Base-by-base conservation (phyloP, 2,797 vertebrate species). In the Moxostoma hubbsi region DNA sequence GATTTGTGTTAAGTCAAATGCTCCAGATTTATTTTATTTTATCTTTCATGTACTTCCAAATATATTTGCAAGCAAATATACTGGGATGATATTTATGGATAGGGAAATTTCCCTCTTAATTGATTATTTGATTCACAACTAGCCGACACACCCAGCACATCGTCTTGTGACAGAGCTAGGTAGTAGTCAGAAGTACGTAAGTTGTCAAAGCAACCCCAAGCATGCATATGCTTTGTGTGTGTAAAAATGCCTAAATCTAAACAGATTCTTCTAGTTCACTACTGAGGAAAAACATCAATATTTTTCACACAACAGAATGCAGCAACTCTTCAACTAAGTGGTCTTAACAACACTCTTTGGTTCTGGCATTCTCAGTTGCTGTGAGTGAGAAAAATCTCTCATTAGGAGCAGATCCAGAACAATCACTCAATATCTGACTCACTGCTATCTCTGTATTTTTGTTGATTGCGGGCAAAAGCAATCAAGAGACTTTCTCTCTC, bases 401-500 rank as follows among this genome's bases (percentile, higher is more conserved):
- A 79, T 79, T 81, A 84, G 73, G 47, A 66, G 76, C 72, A 24
- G 47, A 66, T 75, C 59, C 67, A 51, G 62, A 66, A 75, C 66
- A 79, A 73, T 84, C 82, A 79, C 58, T 73, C 71, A 59, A 63
- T 68, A 71, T 84, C 71, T 84, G 75, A 78, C 55, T 81, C 59
- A 58, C 47, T 62, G 73, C 53, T 67, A 65, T 76, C 59, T 51
- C 61, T 71, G 43, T 55, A 49, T 81, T 71, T 51, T 70, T 71
- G 59, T 66, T 79, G 75, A 84, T 75, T 81, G 71, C 72, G 66
- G 62, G 70, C 62, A 54, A 84, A 79, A 79, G 76, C 79, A 84
- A 84, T 84, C 79, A 84, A 59, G 51, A 69, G 62, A 58, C 74
- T 75, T 64, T 78, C 53, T 36, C 45, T 73, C 59, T 55, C 55